Percentiles rank a stretch among this genome's conserved stretches.
Evolutionary conservation across 2,797 vertebrate genomes (phyloP).

Genomic region (Hemibagrus guttatus): DNA sequence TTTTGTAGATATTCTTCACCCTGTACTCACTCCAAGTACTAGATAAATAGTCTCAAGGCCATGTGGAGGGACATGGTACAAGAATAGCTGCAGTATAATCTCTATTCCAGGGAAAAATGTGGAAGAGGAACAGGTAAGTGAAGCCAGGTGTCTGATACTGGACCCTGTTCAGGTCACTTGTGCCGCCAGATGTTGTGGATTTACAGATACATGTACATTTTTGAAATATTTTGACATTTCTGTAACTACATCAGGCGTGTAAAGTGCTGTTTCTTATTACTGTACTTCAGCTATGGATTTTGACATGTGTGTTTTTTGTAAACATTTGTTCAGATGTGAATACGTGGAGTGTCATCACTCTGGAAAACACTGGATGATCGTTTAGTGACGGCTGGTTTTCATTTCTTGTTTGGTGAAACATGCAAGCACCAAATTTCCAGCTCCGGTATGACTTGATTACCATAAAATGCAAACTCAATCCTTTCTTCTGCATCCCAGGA

Average conservation of each 20-base stretch:
- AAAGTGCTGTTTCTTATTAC: not conserved
- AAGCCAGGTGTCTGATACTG: conserved; percentile 40
- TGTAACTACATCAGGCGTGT: not conserved
- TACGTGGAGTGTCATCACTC: not conserved
- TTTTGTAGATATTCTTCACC: not conserved
- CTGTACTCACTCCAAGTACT: not conserved
- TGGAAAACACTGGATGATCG: not conserved
- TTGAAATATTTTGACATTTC: conserved; percentile 20
- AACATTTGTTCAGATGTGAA: conserved; percentile 4
- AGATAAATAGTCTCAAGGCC: not conserved
- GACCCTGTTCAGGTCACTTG: conserved; percentile 31
- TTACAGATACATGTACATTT: conserved; percentile 20
- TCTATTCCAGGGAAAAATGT: conserved; percentile 17
- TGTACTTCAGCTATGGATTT: not conserved
- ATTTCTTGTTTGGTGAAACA: not conserved
- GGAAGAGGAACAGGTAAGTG: conserved; percentile 24
- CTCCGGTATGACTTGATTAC: not conserved
- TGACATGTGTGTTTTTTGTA: not conserved
- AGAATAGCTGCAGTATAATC: not conserved
- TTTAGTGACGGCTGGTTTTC: not conserved
- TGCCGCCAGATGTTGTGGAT: conserved; percentile 16
- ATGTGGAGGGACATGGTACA: not conserved
- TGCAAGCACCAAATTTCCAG: not conserved
- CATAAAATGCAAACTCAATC: not conserved
- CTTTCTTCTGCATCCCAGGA: not conserved